A percentile compares a stretch with the other conserved stretches of the same genome.
Evolutionary conservation across 2,113 vertebrate species (phyloP).

Genomic region (Periophthalmodon schlosseri): DNA sequence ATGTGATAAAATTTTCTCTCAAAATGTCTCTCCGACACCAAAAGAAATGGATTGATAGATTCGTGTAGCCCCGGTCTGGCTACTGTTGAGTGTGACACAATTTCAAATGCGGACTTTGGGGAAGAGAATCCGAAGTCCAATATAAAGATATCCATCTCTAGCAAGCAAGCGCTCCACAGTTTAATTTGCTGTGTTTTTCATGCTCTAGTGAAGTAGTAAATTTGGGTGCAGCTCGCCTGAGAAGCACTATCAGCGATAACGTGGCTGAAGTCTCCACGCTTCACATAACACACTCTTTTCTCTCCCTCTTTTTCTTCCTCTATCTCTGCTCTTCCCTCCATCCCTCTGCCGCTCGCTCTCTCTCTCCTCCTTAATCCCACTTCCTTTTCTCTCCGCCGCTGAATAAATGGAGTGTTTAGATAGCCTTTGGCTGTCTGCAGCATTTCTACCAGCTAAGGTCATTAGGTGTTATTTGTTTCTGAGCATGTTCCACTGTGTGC

Average conservation of each 20-base stretch:
- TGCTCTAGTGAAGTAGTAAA: slow-evolving; percentile 97
- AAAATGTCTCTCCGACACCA: slow-evolving; percentile 38
- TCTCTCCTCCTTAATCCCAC: slow-evolving; percentile 41
- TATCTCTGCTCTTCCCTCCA: slow-evolving; percentile 49
- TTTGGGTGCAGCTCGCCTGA: slow-evolving; percentile 82
- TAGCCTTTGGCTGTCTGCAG: slow-evolving; percentile 29
- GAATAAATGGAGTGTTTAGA: slow-evolving; percentile 50
- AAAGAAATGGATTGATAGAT: slow-evolving; percentile 63
- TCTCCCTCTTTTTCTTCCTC: slow-evolving; percentile 62
- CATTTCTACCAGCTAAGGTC: slow-evolving; percentile 31
- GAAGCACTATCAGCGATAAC: slow-evolving; percentile 91
- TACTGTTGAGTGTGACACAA: slow-evolving; percentile 64
- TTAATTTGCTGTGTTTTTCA: slow-evolving; percentile 95
- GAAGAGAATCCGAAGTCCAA: slow-evolving; percentile 83
- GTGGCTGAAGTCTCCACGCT: slow-evolving; percentile 88
- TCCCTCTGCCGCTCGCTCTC: slow-evolving; percentile 24
- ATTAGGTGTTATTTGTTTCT: slow-evolving; percentile 53
- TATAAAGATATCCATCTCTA: slow-evolving; percentile 93
- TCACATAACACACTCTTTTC: slow-evolving; percentile 83
- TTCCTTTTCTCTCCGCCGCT: slow-evolving; percentile 36
- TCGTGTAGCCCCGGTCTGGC: slow-evolving; percentile 49
- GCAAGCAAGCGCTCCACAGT: slow-evolving; percentile 88
- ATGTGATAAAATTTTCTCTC: slow-evolving; percentile 46
- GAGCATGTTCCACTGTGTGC: slow-evolving; percentile 16
- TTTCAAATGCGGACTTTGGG: slow-evolving; percentile 78